These are phyloP conservation scores for Blera fallax DNA, from an alignment of 2,888 invertebrate species.

Conservation along the genomic window DNA sequence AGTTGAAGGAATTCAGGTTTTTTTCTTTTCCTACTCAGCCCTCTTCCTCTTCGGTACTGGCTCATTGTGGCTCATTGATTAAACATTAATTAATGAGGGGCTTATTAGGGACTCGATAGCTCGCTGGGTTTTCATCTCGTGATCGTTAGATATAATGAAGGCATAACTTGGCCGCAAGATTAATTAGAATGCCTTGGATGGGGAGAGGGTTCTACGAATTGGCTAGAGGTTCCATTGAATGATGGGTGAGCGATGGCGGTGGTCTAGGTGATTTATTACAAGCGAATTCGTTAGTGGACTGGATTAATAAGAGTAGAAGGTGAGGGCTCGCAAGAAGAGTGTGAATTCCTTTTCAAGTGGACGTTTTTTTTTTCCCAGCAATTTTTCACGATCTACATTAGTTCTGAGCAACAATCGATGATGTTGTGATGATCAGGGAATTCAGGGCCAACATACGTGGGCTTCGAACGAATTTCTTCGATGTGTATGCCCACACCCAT, in stretches of 20 bases:
- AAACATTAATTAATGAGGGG: slow-evolving; percentile 57
- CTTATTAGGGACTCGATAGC: slow-evolving; percentile 51
- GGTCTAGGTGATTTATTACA: slow-evolving; percentile 50
- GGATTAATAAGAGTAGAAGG: slow-evolving; percentile 5
- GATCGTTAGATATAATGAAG: slow-evolving; percentile 56
- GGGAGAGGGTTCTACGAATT: background rate
- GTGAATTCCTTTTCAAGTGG: background rate
- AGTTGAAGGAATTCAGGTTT: slow-evolving; percentile 49
- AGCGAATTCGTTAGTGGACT: background rate
- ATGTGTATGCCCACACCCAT: no score
- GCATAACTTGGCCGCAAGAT: slow-evolving; percentile 41
- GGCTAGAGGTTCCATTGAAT: background rate
- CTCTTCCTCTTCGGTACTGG: background rate
- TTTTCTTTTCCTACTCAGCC: background rate
- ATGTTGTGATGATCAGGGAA: background rate
- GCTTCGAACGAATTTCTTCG: no score
- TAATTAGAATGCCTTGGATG: slow-evolving; percentile 17
- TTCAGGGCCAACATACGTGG: no score
- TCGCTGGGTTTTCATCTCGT: slow-evolving; percentile 23
- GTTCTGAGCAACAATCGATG: background rate
- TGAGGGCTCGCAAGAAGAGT: background rate
- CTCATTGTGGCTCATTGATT: slow-evolving; percentile 56
- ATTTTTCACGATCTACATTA: background rate
- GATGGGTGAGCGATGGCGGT: slow-evolving; percentile 24
- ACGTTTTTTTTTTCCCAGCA: no score